Percentiles rank a stretch among this genome's conserved stretches.
These are phyloP conservation scores for Dendropsophus ebraccatus DNA, from an alignment of 2,113 vertebrate species.

Conservation along the genomic window DNA sequence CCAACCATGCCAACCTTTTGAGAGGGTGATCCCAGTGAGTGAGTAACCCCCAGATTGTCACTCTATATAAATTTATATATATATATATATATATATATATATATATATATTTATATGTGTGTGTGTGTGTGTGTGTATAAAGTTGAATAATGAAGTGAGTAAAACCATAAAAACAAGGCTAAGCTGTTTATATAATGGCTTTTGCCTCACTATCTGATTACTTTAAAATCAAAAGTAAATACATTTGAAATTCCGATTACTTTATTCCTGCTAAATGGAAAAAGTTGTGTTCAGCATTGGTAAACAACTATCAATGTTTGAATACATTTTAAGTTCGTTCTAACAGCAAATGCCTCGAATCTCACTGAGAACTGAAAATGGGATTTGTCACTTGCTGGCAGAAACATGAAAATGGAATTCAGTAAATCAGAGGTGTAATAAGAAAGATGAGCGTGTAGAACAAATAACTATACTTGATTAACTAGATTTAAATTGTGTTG, in stretches of 20 bases:
- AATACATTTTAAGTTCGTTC: slow-evolving; percentile 62
- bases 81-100: too few species aligned
- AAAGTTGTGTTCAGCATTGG: neutral
- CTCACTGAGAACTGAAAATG: slow-evolving; percentile 75
- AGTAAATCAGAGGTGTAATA: slow-evolving; percentile 74
- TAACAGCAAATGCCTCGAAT: slow-evolving; percentile 65
- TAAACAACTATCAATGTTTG: slow-evolving; percentile 5
- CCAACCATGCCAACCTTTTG: too few species aligned
- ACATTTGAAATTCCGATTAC: slow-evolving; percentile 3
- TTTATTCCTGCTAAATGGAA: slow-evolving; percentile 3
- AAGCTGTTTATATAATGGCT: neutral
- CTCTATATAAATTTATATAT: too few species aligned
- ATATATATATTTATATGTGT: too few species aligned
- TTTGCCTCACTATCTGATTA: neutral
- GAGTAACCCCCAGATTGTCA: too few species aligned
- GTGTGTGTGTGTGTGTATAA: too few species aligned
- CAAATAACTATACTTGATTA: slow-evolving; percentile 81
- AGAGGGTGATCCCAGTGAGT: too few species aligned
- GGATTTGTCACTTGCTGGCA: slow-evolving; percentile 67
- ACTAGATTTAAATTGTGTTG: slow-evolving; percentile 78
- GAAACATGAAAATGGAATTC: slow-evolving; percentile 66
- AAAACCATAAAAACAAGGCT: neutral
- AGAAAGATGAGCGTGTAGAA: slow-evolving; percentile 67
- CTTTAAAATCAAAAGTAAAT: neutral
- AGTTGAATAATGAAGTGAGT: neutral